Evolutionary conservation across 2,113 vertebrate genomes (phyloP).

Genomic region (Pluvialis apricaria): DNA sequence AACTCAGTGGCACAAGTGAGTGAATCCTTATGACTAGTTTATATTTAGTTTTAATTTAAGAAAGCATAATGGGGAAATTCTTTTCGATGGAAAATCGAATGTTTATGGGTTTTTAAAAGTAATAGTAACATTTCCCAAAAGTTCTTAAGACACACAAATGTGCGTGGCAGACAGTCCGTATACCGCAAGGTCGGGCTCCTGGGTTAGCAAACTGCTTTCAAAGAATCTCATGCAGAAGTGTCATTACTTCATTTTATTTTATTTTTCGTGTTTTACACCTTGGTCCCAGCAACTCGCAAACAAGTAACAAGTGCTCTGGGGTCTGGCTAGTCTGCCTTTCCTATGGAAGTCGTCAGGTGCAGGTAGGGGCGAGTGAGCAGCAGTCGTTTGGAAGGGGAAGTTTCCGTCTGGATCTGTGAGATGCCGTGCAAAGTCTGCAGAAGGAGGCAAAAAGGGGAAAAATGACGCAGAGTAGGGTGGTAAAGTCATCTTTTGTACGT

Average conservation of each 20-base stretch:
- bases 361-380: background rate
- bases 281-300: background rate
- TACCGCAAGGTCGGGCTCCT: background rate
- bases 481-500: background rate
- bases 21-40: background rate
- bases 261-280: background rate
- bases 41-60: background rate
- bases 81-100: background rate
- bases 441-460: background rate
- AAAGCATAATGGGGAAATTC: background rate
- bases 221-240: background rate
- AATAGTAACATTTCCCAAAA: background rate
- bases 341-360: background rate
- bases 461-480: background rate
- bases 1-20: background rate
- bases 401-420: background rate
- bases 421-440: background rate
- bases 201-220: background rate
- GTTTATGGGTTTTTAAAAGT: background rate
- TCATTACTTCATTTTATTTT: background rate
- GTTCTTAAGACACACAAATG: background rate
- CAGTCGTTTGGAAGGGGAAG: background rate
- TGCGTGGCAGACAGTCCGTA: background rate
- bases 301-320: background rate
- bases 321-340: background rate